A percentile compares a stretch with the other conserved stretches of the same genome.
Conservation (phyloP, 2,888 invertebrate species). For the Amblyjoppa proteus region DNA sequence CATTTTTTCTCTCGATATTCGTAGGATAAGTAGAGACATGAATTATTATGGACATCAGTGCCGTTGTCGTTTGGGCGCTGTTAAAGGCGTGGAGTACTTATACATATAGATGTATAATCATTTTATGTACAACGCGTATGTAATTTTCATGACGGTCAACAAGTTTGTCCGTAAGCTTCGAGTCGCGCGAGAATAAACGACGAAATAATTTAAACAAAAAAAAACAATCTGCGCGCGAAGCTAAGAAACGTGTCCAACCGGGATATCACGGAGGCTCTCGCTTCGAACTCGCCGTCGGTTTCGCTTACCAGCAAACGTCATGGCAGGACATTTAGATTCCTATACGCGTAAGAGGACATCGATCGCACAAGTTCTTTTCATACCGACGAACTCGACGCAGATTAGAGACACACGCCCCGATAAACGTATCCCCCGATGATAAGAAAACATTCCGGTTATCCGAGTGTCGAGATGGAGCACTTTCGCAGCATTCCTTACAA, state of each 20-base stretch:
- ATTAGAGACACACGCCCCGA: constrained; percentile 3
- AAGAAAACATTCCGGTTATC: not conserved
- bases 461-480: not conserved
- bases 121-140: constrained; percentile 46
- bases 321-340: constrained; percentile 26
- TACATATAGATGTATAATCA: constrained; percentile 46
- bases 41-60: constrained; percentile 26
- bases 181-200: not conserved
- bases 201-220: not conserved
- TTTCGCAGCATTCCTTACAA: not conserved
- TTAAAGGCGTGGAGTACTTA: constrained; percentile 26
- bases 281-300: not conserved
- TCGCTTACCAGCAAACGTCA: constrained; percentile 36
- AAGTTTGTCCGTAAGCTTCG: constrained; percentile 27
- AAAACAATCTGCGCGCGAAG: not conserved
- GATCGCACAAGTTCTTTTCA: constrained; percentile 37
- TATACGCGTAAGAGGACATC: constrained; percentile 32
- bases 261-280: not conserved
- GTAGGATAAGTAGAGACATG: constrained; percentile 55
- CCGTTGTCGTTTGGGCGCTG: constrained; percentile 15
- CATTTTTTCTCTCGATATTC: constrained; percentile 62
- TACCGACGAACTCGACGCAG: constrained; percentile 25
- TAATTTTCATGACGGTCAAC: constrained; percentile 36
- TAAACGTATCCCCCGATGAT: constrained; percentile 5
- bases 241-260: not conserved